A percentile compares a stretch with the other conserved stretches of the same genome.
These are phyloP conservation scores for Tiaroga cobitis DNA, from an alignment of 2,797 vertebrate species.

Conservation along the genomic window DNA sequence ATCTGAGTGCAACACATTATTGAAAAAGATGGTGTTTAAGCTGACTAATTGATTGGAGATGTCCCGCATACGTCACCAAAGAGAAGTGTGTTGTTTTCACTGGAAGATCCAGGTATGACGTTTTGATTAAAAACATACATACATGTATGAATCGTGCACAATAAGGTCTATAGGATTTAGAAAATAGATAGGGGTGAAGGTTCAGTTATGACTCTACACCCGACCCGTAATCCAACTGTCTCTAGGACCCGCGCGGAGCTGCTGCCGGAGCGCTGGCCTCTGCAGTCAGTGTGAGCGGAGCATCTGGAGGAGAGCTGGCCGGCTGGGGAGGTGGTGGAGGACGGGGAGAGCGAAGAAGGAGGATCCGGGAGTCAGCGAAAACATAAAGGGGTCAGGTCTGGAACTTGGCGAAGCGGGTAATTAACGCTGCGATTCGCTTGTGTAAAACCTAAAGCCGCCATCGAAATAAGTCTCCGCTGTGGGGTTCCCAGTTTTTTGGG, in stretches of 20 bases:
- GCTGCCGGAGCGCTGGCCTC: constrained; percentile 65
- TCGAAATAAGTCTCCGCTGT: constrained; percentile 59
- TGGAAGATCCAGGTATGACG: not conserved
- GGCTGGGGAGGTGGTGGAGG: constrained; percentile 86
- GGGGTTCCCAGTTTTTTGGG: not conserved
- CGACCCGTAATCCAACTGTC: not conserved
- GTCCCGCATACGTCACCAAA: not conserved
- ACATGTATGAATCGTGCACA: not conserved
- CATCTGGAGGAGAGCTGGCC: constrained; percentile 83
- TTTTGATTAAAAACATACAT: not conserved
- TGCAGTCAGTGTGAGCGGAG: constrained; percentile 81
- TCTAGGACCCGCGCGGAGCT: constrained; percentile 77
- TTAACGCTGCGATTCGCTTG: constrained; percentile 70
- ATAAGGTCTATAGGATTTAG: not conserved
- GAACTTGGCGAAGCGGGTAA: constrained; percentile 84
- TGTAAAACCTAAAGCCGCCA: constrained; percentile 67
- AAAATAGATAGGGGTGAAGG: not conserved
- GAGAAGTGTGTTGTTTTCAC: too few relatives aligned
- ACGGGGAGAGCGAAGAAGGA: constrained; percentile 83
- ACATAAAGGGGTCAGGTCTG: constrained; percentile 79
- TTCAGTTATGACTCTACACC: not conserved
- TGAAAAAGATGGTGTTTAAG: not conserved
- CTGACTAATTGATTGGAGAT: not conserved
- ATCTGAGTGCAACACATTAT: not conserved
- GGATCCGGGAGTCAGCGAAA: constrained; percentile 83